phyloP scores from a whole-genome alignment of 2,888 invertebrate species.

The Nephrotoma flavescens region DNA sequence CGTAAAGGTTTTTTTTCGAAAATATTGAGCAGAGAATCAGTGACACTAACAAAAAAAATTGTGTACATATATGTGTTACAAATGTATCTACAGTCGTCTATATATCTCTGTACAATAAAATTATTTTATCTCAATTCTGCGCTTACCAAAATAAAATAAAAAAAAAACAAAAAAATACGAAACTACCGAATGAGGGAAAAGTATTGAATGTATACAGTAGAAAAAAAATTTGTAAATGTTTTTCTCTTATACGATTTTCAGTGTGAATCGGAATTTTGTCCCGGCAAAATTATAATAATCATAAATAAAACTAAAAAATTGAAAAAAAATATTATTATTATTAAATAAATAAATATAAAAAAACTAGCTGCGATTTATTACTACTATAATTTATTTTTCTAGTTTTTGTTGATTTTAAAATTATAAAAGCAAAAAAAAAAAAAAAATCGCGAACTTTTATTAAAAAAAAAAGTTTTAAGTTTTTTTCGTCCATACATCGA shows the following conservation, averaged over 20 bases:
- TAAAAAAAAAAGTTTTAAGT: not conserved
- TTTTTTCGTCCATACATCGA: not conserved
- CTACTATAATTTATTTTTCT: not conserved
- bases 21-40: not conserved
- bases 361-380: not conserved
- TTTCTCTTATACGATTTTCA: not conserved
- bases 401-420: not conserved
- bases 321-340: not conserved
- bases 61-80: not conserved
- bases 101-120: not conserved
- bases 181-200: not conserved
- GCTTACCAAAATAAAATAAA: not conserved
- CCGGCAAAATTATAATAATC: not conserved
- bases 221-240: not conserved
- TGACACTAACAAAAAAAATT: not conserved
- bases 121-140: not conserved
- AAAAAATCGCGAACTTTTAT: not conserved
- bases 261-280: conserved; percentile 3
- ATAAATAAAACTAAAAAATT: not conserved
- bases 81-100: not conserved
- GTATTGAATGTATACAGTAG: not conserved
- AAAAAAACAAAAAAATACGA: not conserved
- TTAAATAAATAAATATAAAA: not conserved
- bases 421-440: not conserved
- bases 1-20: not conserved